These are phyloP conservation scores for Dysdera silvatica DNA, from an alignment of 1,140 invertebrate genomes.

Conservation along the genomic window DNA sequence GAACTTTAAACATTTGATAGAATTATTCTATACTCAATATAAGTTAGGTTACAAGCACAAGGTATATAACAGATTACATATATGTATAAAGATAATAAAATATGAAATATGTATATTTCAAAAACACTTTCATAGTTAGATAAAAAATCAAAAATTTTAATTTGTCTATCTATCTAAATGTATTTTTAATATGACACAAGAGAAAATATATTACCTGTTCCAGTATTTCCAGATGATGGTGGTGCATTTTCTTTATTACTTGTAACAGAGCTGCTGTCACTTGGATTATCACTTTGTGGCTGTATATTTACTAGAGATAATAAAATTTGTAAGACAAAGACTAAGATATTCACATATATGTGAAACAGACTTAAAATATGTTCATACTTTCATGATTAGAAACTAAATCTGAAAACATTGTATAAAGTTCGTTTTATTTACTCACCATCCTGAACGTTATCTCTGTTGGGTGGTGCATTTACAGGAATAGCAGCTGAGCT, in stretches of 20 bases:
- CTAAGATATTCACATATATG: background rate
- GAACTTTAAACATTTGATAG: too few species aligned
- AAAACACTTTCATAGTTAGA: too few species aligned
- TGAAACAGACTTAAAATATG: background rate
- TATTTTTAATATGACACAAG: too few species aligned
- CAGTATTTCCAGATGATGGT: constrained; percentile 16
- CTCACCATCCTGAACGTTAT: constrained; percentile 24
- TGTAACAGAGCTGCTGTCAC: constrained; percentile 27
- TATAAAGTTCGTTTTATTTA: background rate
- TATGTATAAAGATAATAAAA: background rate
- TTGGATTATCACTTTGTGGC: constrained; percentile 24
- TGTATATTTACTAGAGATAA: constrained; percentile 5
- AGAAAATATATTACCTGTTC: constrained; percentile 8
- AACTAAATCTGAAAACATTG: background rate
- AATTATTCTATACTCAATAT: too few species aligned
- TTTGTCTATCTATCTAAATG: too few species aligned
- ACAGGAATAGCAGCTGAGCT: constrained; percentile 3
- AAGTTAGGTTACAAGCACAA: background rate
- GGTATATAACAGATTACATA: background rate
- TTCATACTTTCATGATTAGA: too few species aligned
- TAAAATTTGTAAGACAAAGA: background rate
- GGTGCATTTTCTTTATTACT: constrained; percentile 32
- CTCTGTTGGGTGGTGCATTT: background rate
- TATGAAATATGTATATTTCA: too few species aligned
- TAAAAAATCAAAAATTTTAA: too few species aligned